Evolutionary conservation across 2,113 vertebrate genomes (phyloP).

Genomic region (Nasalis larvatus): DNA sequence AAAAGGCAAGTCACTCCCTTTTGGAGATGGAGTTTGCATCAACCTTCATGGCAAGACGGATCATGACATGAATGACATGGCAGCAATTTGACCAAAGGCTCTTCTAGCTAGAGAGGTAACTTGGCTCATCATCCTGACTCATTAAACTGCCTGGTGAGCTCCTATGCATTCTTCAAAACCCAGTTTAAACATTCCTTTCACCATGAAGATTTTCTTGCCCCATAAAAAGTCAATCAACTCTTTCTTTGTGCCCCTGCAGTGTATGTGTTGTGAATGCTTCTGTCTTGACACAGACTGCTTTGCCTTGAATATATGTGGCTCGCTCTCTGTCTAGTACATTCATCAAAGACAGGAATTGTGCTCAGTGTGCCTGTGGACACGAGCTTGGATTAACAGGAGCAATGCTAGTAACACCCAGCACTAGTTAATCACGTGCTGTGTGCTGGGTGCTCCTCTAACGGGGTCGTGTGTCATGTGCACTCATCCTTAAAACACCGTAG

Average conservation of each 20-base stretch:
- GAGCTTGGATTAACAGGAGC: not conserved
- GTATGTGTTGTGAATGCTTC: not conserved
- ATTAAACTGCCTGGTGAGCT: not conserved
- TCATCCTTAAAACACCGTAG: too few relatives aligned
- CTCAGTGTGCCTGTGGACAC: rapidly evolving
- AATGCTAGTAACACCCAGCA: rapidly evolving
- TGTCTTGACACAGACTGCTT: not conserved
- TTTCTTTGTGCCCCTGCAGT: not conserved
- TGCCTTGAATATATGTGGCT: not conserved
- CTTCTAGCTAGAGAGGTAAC: not conserved
- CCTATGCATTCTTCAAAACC: not conserved
- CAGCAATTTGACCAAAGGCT: not conserved
- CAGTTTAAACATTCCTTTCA: not conserved
- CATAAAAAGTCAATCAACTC: not conserved
- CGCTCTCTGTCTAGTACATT: not conserved
- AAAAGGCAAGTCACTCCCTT: rapidly evolving
- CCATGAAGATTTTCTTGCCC: not conserved
- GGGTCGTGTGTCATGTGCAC: rapidly evolving
- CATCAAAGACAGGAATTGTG: not conserved
- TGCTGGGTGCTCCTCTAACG: not conserved
- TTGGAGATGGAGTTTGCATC: not conserved
- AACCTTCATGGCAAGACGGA: not conserved
- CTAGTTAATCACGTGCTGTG: rapidly evolving
- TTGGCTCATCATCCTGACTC: not conserved
- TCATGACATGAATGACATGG: not conserved